Evolutionary conservation across 2,888 invertebrate species (phyloP).

Genomic region (Eupithecia subfuscata): DNA sequence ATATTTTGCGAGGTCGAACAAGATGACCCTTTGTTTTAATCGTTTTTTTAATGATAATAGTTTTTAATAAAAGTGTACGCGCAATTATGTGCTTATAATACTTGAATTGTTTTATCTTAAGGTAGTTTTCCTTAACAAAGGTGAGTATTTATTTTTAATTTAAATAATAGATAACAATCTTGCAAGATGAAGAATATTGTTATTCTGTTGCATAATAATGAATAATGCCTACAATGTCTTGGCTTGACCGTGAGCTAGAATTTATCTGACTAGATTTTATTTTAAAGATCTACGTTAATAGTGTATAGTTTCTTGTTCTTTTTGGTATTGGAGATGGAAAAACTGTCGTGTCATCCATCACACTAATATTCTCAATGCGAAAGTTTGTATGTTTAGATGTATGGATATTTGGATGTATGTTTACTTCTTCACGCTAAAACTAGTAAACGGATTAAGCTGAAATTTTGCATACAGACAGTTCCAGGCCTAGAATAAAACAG

Average conservation of each 20-base stretch:
- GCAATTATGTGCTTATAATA: slow-evolving; percentile 22
- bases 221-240: slow-evolving; percentile 10
- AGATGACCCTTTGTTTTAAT: slow-evolving; percentile 42
- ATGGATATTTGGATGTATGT: too few species aligned
- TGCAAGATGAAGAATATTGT: slow-evolving; percentile 22
- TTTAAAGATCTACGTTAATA: neutral
- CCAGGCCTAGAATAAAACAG: too few species aligned
- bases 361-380: too few species aligned
- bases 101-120: slow-evolving; percentile 25
- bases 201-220: slow-evolving; percentile 17
- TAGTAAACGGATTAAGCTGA: too few species aligned
- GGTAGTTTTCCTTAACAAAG: slow-evolving; percentile 35
- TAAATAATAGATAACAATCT: slow-evolving; percentile 26
- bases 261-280: slow-evolving; percentile 10
- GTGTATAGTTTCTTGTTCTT: neutral
- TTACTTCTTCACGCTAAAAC: too few species aligned
- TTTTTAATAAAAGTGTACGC: slow-evolving; percentile 25
- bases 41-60: slow-evolving; percentile 33
- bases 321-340: too few species aligned
- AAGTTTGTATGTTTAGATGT: too few species aligned
- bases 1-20: slow-evolving; percentile 33
- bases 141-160: slow-evolving; percentile 26
- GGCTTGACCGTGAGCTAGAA: slow-evolving; percentile 23
- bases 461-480: too few species aligned
- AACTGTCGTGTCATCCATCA: neutral